A percentile compares a stretch with the other conserved stretches of the same genome.
Conservation (phyloP, 2,888 invertebrate genomes). For the Caenorhabditis auriculariae region DNA sequence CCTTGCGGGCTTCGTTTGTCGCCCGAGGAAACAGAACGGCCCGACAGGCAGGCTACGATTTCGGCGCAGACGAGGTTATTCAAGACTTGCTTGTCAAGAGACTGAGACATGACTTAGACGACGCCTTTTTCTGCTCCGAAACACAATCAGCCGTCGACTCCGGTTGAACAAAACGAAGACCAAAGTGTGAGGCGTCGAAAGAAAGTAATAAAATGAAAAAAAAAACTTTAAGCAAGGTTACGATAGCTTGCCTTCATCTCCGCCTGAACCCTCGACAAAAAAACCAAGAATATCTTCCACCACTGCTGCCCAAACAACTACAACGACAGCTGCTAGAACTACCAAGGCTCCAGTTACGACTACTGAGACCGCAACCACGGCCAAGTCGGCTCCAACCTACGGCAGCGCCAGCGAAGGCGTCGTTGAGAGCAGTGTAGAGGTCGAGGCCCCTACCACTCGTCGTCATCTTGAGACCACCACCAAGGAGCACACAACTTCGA, state of each 20-base stretch:
- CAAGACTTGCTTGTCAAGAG: too few species aligned
- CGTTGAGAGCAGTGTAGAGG: background rate
- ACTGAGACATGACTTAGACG: background rate
- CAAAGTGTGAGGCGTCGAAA: too few species aligned
- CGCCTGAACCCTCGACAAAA: constrained; percentile 6
- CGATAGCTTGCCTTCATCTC: constrained; percentile 13
- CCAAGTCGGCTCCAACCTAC: background rate
- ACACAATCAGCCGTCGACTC: constrained; percentile 12
- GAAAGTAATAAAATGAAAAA: background rate
- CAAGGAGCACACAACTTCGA: background rate
- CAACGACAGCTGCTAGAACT: constrained; percentile 9
- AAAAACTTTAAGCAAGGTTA: constrained; percentile 1
- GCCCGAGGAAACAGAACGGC: constrained; percentile 14
- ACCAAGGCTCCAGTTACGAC: constrained; percentile 6
- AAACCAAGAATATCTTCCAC: constrained; percentile 8
- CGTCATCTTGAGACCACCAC: background rate
- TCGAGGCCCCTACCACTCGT: background rate
- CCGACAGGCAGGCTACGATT: constrained; percentile 29
- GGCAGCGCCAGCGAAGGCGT: too few species aligned
- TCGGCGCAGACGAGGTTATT: constrained; percentile 9
- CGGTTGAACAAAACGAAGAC: constrained; percentile 10
- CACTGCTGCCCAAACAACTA: constrained; percentile 5
- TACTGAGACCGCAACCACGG: constrained; percentile 3
- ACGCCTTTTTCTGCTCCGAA: constrained; percentile 27
- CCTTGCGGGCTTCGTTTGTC: constrained; percentile 13